Conservation (phyloP, 2,888 invertebrate species). For the Eristalis tenax region DNA sequence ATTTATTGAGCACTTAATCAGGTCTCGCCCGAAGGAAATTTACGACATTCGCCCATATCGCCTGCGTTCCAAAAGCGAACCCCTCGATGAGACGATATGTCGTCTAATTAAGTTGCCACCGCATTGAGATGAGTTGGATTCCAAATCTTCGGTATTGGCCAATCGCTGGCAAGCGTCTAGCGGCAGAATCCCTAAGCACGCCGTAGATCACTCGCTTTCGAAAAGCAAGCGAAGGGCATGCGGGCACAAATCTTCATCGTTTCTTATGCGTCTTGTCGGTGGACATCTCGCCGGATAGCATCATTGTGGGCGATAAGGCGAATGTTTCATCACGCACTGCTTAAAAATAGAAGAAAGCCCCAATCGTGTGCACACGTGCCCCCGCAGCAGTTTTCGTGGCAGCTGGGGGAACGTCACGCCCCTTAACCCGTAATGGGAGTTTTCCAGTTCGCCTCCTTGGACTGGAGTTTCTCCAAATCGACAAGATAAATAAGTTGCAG, state of each 20-base stretch:
- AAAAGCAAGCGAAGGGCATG: background rate
- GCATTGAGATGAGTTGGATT: background rate
- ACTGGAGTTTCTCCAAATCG: background rate
- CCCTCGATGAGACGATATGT: background rate
- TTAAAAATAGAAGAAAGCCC: background rate
- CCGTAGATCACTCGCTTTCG: background rate
- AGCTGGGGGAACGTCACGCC: background rate
- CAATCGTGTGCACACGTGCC: background rate
- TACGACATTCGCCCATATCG: background rate
- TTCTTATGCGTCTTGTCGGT: background rate
- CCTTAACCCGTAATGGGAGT: slow-evolving; percentile 39
- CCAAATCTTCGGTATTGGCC: background rate
- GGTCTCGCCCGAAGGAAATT: background rate
- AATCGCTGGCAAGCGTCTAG: background rate
- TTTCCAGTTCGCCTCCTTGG: background rate
- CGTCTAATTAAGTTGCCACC: background rate
- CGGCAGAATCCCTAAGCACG: background rate
- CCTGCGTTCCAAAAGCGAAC: background rate
- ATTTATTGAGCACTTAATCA: background rate
- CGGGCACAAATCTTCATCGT: background rate
- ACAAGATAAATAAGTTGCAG: slow-evolving; percentile 33
- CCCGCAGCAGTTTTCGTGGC: background rate
- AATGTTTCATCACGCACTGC: background rate
- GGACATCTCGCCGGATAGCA: background rate
- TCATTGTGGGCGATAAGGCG: background rate